Base-by-base conservation (phyloP, 2,113 vertebrate genomes). In the Rhinichthys klamathensis region DNA sequence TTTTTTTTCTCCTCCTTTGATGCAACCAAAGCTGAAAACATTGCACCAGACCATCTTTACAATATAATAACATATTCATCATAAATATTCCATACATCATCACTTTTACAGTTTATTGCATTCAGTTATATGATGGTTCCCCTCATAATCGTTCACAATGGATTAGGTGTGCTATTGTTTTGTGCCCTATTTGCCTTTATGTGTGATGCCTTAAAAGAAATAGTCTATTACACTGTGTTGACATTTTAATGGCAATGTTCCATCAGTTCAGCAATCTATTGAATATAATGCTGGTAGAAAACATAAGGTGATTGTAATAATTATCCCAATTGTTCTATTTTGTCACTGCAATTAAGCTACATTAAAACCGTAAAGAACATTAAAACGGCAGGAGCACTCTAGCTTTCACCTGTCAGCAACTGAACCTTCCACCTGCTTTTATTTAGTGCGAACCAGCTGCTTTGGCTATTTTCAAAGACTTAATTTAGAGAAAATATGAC, bases 311-410 rank as follows among this genome's bases (percentile, higher is more conserved):
- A 38, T 27, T 58, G 32, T 69, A n/a, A 72, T 72, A 67, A 70
- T 79, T 70, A 46, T 56, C 46, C 18, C 3, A 51, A 81, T 23
- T 81, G n/a, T 70, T 70, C 49, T 70, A n/a, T 41, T 38, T 32
- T 79, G 73, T 78, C 61, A 58, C 38, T 25, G 30, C 16, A 69
- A 56, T 80, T 72, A 70, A 44, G 75, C 8, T 80, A 32, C 73
- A 70, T 85, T 78, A 78, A 23, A 78, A 78, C 9, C n/a, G 3
- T 70, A 78, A 58, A 79, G 74, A 49, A 58, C 30, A 78, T 67
- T 41, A 46, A 61, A 76, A 73, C 38, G 30, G 6, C 54, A 46
- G 16, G 35, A 44, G 25, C 44, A 76, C n/a, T 49, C 21, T 75
- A 63, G 38, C 10, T 76, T 49, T 49, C 12, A 75, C 25, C 56